phyloP scores from a whole-genome alignment of 2,888 invertebrate species.

The Imbricaverruca yamaguchii region DNA sequence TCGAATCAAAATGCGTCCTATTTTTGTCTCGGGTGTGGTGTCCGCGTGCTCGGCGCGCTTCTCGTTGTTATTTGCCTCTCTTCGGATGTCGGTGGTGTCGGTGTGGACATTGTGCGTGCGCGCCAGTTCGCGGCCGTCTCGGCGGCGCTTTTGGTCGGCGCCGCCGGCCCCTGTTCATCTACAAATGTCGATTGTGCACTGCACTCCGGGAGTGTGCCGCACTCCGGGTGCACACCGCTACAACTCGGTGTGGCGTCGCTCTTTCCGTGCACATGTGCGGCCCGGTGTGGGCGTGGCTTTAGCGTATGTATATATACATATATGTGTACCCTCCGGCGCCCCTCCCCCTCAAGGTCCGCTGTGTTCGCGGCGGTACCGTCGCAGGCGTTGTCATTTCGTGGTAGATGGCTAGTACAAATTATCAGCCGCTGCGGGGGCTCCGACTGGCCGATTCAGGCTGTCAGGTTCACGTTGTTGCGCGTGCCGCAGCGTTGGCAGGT shows the following conservation, averaged over 20 bases:
- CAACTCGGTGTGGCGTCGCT: background rate
- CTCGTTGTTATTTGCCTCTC: slow-evolving; percentile 11
- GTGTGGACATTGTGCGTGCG: background rate
- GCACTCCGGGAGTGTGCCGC: too few species aligned
- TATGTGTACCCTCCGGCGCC: background rate
- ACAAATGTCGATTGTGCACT: too few species aligned
- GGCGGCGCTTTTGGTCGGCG: too few species aligned
- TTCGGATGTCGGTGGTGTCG: background rate
- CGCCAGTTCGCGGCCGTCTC: too few species aligned
- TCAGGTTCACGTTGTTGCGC: too few species aligned
- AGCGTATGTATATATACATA: background rate
- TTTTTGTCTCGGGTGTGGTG: slow-evolving; percentile 3
- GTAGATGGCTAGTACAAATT: background rate
- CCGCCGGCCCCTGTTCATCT: too few species aligned
- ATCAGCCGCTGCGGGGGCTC: background rate
- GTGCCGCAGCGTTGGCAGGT: too few species aligned
- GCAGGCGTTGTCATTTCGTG: background rate
- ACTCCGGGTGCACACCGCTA: too few species aligned
- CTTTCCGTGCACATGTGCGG: background rate
- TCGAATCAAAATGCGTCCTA: slow-evolving; percentile 14
- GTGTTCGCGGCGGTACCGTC: too few species aligned
- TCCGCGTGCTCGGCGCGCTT: background rate
- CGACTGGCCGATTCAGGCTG: too few species aligned
- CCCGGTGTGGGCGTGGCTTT: background rate
- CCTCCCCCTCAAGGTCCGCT: background rate